Conservation (phyloP, 2,888 invertebrate species). For the Ichneumoninae sp. region DNA sequence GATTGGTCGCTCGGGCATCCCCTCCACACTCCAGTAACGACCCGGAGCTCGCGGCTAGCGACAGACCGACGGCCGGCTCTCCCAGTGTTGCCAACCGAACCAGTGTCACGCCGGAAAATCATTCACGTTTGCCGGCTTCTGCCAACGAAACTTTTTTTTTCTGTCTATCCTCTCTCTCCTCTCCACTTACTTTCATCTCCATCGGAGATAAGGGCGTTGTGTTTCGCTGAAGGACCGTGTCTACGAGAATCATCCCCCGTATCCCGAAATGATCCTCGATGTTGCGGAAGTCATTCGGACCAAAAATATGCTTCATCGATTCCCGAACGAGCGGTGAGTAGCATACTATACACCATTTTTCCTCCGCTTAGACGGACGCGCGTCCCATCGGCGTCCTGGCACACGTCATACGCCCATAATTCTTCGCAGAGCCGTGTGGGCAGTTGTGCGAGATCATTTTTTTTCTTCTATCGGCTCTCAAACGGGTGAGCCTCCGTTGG, state of each 20-base stretch:
- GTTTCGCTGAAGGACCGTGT: constrained; percentile 5
- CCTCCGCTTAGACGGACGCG: constrained; percentile 4
- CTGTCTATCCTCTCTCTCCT: neutral
- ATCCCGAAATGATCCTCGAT: neutral
- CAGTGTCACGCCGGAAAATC: constrained; percentile 54
- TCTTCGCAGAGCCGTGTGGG: constrained; percentile 35
- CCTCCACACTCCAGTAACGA: constrained; percentile 18
- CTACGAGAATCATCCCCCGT: neutral
- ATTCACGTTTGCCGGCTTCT: constrained; percentile 46
- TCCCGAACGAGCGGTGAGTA: constrained; percentile 20
- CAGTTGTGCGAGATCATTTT: constrained; percentile 18
- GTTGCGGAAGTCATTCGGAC: constrained; percentile 14
- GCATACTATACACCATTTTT: neutral
- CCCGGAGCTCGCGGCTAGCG: constrained; percentile 41
- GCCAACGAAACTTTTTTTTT: constrained; percentile 29
- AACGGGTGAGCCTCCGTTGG: constrained; percentile 18
- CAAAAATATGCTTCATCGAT: constrained; percentile 58
- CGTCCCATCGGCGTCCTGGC: constrained; percentile 26
- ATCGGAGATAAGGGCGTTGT: neutral
- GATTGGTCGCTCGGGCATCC: constrained; percentile 73
- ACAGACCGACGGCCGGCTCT: constrained; percentile 49
- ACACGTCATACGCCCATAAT: constrained; percentile 52
- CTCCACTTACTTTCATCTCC: neutral
- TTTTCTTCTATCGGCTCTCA: neutral
- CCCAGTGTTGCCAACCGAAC: constrained; percentile 67